phyloP scores from a whole-genome alignment of 2,888 invertebrate species.

The Ceraclea dissimilis region DNA sequence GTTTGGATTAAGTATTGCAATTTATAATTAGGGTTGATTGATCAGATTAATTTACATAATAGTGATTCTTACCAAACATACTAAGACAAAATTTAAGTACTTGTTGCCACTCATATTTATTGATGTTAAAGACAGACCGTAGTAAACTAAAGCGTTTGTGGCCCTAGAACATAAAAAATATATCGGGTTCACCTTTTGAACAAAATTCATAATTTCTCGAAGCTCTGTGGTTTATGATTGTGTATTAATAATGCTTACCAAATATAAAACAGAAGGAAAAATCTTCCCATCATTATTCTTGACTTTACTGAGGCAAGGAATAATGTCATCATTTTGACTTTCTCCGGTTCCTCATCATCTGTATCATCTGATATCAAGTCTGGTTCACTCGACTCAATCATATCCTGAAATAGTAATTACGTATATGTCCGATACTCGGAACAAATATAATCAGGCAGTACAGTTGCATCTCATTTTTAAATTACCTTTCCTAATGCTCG shows the following conservation, averaged over 20 bases:
- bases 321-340: constrained; percentile 35
- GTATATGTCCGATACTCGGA: neutral
- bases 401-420: constrained; percentile 3
- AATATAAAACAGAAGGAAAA: constrained; percentile 40
- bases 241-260: constrained; percentile 34
- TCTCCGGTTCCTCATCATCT: constrained; percentile 22
- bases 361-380: constrained; percentile 18
- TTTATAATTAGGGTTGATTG: too few species aligned
- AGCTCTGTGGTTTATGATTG: too few species aligned
- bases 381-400: constrained; percentile 1
- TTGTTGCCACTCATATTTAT: constrained; percentile 59
- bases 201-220: neutral
- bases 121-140: constrained; percentile 60
- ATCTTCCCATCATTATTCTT: constrained; percentile 38
- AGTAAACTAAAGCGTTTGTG: constrained; percentile 60
- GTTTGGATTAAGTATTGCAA: too few species aligned
- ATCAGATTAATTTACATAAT: too few species aligned
- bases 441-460: neutral
- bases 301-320: constrained; percentile 41
- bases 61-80: constrained; percentile 36
- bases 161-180: constrained; percentile 39
- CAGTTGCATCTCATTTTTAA: neutral
- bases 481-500: constrained; percentile 7
- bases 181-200: neutral
- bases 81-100: constrained; percentile 58